phyloP scores from a whole-genome alignment of 2,797 vertebrate genomes.

The Glyptemys insculpta region DNA sequence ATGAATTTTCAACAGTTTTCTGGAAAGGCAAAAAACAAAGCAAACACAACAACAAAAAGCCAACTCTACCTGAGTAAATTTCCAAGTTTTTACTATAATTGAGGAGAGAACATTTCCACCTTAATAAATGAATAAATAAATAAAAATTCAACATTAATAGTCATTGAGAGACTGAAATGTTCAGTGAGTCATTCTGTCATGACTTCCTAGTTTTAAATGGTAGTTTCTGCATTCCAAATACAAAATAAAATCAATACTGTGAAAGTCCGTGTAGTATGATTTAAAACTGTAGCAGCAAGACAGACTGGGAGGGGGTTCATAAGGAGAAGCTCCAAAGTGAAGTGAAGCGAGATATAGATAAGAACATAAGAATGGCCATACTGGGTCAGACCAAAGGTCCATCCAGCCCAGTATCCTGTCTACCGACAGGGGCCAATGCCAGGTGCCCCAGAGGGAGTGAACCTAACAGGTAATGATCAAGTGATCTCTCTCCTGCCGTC shows the following conservation, averaged over 20 bases:
- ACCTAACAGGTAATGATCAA: no score
- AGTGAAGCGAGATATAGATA: background rate
- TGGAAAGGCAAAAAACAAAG: slow-evolving; percentile 37
- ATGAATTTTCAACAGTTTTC: slow-evolving; percentile 48
- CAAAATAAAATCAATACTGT: background rate
- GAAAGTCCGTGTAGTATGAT: background rate
- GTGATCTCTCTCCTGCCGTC: no score
- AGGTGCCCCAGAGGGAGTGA: no score
- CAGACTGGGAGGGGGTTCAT: background rate
- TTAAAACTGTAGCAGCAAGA: background rate
- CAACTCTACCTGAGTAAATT: slow-evolving; percentile 41
- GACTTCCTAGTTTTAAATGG: background rate
- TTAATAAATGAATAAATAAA: slow-evolving; percentile 42
- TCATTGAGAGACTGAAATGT: background rate
- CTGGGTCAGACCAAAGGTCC: no score
- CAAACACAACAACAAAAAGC: background rate
- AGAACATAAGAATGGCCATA: no score
- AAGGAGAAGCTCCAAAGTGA: background rate
- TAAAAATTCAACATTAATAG: slow-evolving; percentile 14
- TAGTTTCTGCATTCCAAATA: background rate
- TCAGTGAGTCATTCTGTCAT: background rate
- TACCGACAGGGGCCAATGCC: no score
- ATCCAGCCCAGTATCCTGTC: no score
- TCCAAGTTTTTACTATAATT: slow-evolving; percentile 58
- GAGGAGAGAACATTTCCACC: slow-evolving; percentile 36